Evolutionary conservation across 2,797 vertebrate species (phyloP).

Genomic region (Sebastes taczanowskii): DNA sequence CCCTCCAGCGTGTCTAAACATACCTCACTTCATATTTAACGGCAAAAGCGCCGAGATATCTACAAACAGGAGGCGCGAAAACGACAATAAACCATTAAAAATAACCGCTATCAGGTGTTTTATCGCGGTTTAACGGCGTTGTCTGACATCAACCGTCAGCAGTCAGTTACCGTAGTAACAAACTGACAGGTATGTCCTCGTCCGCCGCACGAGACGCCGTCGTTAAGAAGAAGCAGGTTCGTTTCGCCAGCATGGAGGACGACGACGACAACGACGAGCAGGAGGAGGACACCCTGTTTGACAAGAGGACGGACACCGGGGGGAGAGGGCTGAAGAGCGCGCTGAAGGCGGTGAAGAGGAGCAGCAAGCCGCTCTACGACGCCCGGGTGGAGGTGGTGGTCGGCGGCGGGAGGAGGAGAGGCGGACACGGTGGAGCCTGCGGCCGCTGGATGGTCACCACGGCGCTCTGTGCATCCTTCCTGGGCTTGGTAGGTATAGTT

Average conservation of each 20-base stretch:
- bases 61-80: not conserved
- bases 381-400: slow-evolving; percentile 58
- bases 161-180: not conserved
- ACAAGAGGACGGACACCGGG: slow-evolving; percentile 67
- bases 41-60: not conserved
- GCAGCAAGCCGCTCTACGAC: slow-evolving; percentile 25
- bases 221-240: slow-evolving; percentile 84
- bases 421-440: slow-evolving; percentile 31
- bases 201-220: slow-evolving; percentile 48
- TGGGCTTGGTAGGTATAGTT: slow-evolving; percentile 78
- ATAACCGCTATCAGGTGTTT: too few relatives aligned
- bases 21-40: not conserved
- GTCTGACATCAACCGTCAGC: not conserved
- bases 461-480: slow-evolving; percentile 79
- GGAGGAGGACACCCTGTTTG: slow-evolving; percentile 83
- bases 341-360: slow-evolving; percentile 60
- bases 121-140: not conserved
- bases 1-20: not conserved
- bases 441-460: slow-evolving; percentile 75
- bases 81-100: not conserved
- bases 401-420: slow-evolving; percentile 15
- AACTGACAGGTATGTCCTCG: slow-evolving; percentile 51
- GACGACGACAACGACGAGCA: slow-evolving; percentile 73
- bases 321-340: slow-evolving; percentile 64
- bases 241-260: slow-evolving; percentile 81